Evolutionary conservation across 2,888 invertebrate species (phyloP).

Genomic region (Platycnemis pennipes): DNA sequence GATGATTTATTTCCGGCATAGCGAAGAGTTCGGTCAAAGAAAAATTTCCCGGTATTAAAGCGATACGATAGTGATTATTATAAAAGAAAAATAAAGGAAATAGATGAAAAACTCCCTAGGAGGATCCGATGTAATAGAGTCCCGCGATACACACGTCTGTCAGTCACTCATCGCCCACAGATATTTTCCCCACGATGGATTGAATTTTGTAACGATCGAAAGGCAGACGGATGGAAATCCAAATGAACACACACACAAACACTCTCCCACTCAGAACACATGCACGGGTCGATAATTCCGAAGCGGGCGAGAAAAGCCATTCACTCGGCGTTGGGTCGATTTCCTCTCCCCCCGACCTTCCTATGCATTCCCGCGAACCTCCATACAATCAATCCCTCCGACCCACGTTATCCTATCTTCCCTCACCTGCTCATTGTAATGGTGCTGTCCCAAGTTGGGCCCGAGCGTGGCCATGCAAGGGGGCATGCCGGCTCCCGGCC

Average conservation of each 20-base stretch:
- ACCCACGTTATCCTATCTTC: not conserved
- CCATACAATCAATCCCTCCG: not conserved
- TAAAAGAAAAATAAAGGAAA: no score
- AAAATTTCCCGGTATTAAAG: no score
- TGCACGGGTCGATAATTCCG: slow-evolving; percentile 26
- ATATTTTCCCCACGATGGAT: not conserved
- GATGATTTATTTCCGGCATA: no score
- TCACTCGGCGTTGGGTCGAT: not conserved
- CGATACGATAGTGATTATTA: no score
- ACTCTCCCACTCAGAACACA: not conserved
- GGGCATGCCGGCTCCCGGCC: slow-evolving; percentile 55
- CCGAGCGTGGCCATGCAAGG: slow-evolving; percentile 50
- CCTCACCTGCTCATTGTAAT: slow-evolving; percentile 60
- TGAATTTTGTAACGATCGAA: slow-evolving; percentile 32
- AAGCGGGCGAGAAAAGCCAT: slow-evolving; percentile 35
- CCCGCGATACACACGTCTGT: not conserved
- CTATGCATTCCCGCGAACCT: not conserved
- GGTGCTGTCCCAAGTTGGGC: slow-evolving; percentile 40
- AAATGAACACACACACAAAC: not conserved
- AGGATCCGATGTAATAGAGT: not conserved
- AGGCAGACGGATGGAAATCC: not conserved
- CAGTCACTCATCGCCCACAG: slow-evolving; percentile 22
- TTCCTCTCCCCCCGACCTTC: not conserved
- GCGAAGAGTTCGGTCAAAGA: no score
- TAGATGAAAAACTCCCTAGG: not conserved